Evolutionary conservation across 1,140 invertebrate genomes (phyloP), one percentile per base, ranked within the genome.

Genomic region (Drosophila pandora): DNA sequence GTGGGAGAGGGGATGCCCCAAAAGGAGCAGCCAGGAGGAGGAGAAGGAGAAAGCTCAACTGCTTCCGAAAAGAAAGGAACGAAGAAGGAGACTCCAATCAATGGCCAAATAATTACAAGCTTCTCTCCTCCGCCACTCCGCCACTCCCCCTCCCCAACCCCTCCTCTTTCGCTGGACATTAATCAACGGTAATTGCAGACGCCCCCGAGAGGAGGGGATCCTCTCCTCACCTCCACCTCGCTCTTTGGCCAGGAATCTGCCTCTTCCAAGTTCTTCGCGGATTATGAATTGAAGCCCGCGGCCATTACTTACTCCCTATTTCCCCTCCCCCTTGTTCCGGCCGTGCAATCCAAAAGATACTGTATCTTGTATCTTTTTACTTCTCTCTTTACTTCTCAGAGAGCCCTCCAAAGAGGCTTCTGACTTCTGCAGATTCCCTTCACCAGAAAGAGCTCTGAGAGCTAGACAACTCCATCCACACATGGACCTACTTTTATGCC

Each of bases 51-150:
- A 55, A 52, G 43, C 49, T 53, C 56, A 69, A 69, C 52, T 56
- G 34, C 65, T 21, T 8, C 21, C 25, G 28, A 55, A 62, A 37
- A 37, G 34, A 50, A 37, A 17, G n/a, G 28, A 50, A 32, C 37
- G 21, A 48, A 34, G 23, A 21, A 10, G 8, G 43, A 17, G 50
- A 72, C 70, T 41, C 68, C 70, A 73, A 73, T 72, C 70, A 73
- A 72, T 62, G 67, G 43, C 25, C 34, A 73, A 73, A 73, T 73
- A 73, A 73, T 73, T 73, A 72, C 49, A 73, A 55, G 67, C 50
- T 10, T 12, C 12, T n/a, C 47, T 48, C 10, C 10, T 17, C 21
- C 43, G 21, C 7, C 28, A 8, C 25, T 23, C 30, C 23, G 3
- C 30, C 22, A 52, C 22, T 49, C 50, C 47, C 13, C 1, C 37